Conservation (phyloP, 2,888 invertebrate species). For the Tigriopus californicus region DNA sequence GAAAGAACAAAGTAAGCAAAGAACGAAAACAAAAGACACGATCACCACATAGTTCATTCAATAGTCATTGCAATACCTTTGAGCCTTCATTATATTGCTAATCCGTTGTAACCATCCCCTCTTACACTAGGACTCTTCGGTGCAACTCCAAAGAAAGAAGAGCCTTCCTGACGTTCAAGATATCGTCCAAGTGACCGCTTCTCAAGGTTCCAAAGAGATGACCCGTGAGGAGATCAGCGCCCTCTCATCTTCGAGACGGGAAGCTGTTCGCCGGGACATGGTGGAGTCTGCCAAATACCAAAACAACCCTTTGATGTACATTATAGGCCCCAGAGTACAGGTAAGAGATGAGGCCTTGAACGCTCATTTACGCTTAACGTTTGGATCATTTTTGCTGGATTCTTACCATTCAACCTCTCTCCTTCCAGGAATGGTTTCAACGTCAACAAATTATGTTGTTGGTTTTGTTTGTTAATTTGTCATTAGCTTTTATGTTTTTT, state of each 20-base stretch:
- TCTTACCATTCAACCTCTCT: too few relatives aligned
- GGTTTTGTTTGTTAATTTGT: conserved; percentile 81
- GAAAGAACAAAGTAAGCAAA: not conserved
- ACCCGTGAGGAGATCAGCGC: conserved; percentile 86
- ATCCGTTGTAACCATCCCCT: too few relatives aligned
- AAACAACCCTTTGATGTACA: conserved; percentile 82
- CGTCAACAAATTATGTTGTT: conserved; percentile 83
- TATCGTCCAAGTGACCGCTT: conserved; percentile 46
- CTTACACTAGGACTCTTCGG: conserved; percentile 17
- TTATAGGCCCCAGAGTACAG: conserved; percentile 93
- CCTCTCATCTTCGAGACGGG: conserved; percentile 77
- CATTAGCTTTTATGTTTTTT: conserved; percentile 84
- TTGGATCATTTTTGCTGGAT: too few relatives aligned
- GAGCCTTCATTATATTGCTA: too few relatives aligned
- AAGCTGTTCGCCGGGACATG: conserved; percentile 74
- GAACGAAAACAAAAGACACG: too few relatives aligned
- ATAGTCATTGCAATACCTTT: too few relatives aligned
- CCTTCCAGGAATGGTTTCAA: conserved; percentile 80
- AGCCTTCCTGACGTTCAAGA: conserved; percentile 70
- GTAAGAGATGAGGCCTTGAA: conserved; percentile 34
- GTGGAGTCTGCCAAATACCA: conserved; percentile 78
- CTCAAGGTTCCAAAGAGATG: conserved; percentile 44
- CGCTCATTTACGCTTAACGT: too few relatives aligned
- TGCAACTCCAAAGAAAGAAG: conserved; percentile 67
- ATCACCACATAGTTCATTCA: not conserved